Conservation (phyloP, 2,113 vertebrate species). For the Australoheros scitulus region DNA sequence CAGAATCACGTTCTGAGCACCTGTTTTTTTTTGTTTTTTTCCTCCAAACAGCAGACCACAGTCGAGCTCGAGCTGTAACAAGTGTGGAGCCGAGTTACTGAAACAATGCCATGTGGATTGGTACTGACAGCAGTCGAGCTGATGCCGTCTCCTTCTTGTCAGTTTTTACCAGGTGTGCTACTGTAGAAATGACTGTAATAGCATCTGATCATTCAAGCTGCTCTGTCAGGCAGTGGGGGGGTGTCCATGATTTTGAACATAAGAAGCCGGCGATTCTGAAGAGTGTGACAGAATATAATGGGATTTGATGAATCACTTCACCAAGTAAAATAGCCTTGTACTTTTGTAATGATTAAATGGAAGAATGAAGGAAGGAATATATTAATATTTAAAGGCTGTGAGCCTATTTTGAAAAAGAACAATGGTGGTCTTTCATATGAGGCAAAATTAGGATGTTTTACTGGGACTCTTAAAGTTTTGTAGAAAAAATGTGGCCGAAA, state of each 20-base stretch:
- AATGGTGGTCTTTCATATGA: background rate
- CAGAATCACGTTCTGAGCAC: background rate
- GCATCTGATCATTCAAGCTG: constrained; percentile 9
- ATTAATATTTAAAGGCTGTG: constrained; percentile 31
- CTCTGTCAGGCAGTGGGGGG: background rate
- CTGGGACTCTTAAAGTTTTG: background rate
- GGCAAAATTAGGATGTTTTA: background rate
- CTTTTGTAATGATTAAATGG: constrained; percentile 32
- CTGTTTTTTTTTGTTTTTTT: rapidly evolving
- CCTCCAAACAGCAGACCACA: background rate
- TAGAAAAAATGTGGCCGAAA: background rate
- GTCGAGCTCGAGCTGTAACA: background rate
- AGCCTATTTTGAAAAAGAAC: background rate
- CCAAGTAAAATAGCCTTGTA: background rate
- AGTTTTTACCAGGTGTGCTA: background rate
- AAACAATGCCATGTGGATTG: background rate
- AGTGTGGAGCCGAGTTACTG: background rate
- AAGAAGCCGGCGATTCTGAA: constrained; percentile 13
- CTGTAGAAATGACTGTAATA: background rate
- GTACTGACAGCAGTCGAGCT: background rate
- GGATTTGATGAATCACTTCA: constrained; percentile 47
- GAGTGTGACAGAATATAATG: constrained; percentile 29
- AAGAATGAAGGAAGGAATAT: constrained; percentile 13
- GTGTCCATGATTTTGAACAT: background rate
- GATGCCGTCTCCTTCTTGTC: background rate